Base-by-base conservation (phyloP, 2,113 vertebrate species). In the Hydrochoerus hydrochaeris region DNA sequence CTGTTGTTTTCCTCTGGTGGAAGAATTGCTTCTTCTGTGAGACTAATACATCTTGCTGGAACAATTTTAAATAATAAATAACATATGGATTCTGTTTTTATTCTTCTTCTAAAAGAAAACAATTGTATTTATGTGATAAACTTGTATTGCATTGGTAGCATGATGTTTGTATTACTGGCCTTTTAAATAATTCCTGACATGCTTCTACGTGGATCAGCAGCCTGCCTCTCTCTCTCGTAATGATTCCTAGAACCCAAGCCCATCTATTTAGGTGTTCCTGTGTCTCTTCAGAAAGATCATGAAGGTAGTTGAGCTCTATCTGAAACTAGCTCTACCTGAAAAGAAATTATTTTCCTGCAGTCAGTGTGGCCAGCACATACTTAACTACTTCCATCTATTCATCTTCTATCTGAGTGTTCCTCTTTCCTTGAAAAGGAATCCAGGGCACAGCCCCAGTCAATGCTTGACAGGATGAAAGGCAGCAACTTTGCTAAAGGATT, bases 71-170 rank as follows among this genome's bases (percentile, higher is more conserved):
- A 98, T 98, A 98, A 98, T 98, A 97, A 90, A 97, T 98, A 98
- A 99, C 98, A 98, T 98, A 98, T 98, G 98, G 97, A 98, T 98
- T 98, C 88, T 78, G 93, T 83, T 98, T 98, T 98, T 98, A 98
- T 98, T 98, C 97, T 98, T 99, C 97, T 98, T 98, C 97, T 98
- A 97, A 98, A 98, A 98, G 98, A 98, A 98, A 98, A 98, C 98
- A 98, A 99, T 99, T 98, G 98, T 98, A 98, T 98, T 98, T 99
- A 98, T 98, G 97, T 98, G 98, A 98, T 98, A 98, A 99, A 99
- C 98, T 98, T 78, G 98, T 98, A 98, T 97, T 86, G 97, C 87
- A 97, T 98, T 98, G 98, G 98, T 98, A 98, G 97, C 98, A 98
- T 98, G 97, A 98, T 98, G 97, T 98, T 98, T 98, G 97, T 98